phyloP scores from a whole-genome alignment of 2,113 vertebrate genomes.

The Cebus imitator region DNA sequence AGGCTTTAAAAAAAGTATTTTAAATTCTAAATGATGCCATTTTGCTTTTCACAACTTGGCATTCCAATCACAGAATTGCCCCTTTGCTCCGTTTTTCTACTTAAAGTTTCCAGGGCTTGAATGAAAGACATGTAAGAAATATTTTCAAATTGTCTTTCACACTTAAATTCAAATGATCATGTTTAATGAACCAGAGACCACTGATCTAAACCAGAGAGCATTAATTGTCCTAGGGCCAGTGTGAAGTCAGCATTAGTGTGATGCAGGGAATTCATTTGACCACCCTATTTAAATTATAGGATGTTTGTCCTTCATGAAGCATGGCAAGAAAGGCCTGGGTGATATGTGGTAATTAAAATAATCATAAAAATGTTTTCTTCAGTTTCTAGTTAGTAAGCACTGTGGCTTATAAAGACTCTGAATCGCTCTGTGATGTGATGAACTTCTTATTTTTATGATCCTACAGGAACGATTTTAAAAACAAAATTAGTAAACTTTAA shows the following conservation, averaged over 20 bases:
- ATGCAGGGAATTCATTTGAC: neutral
- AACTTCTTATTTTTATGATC: neutral
- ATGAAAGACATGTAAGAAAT: slow-evolving; percentile 57
- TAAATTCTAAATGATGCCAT: slow-evolving; percentile 10
- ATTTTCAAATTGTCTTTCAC: slow-evolving; percentile 74
- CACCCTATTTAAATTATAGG: slow-evolving; percentile 21
- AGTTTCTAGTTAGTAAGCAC: slow-evolving; percentile 7
- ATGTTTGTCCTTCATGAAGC: neutral
- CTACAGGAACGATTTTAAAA: neutral
- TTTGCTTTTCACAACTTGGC: neutral
- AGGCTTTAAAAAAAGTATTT: slow-evolving; percentile 26
- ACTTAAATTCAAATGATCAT: slow-evolving; percentile 66
- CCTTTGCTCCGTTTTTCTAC: slow-evolving; percentile 51
- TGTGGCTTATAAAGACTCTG: neutral
- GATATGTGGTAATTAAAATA: slow-evolving; percentile 9
- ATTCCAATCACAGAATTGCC: neutral
- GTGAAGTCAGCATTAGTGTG: slow-evolving; percentile 43
- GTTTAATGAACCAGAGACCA: slow-evolving; percentile 69
- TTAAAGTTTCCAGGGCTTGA: slow-evolving; percentile 66
- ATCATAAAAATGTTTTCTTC: neutral
- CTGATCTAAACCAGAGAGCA: slow-evolving; percentile 69
- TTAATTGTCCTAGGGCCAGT: slow-evolving; percentile 48
- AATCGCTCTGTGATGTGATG: neutral
- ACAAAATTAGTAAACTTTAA: neutral
- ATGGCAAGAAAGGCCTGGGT: neutral